These are phyloP conservation scores for Xylocampa areola DNA, from an alignment of 2,888 invertebrate genomes.

Conservation along the genomic window DNA sequence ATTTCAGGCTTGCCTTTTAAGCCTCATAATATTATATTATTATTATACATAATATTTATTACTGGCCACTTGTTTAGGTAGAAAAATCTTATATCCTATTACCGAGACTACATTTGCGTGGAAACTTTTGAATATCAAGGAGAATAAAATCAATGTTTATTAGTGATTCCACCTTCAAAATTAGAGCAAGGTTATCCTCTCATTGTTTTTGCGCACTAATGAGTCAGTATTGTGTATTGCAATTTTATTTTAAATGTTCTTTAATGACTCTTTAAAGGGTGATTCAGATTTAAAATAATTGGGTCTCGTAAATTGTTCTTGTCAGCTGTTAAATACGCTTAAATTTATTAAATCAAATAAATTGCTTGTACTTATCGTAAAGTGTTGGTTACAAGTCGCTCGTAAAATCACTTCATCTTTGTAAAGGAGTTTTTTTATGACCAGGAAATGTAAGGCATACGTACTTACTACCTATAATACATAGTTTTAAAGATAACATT, in stretches of 20 bases:
- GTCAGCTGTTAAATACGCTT: conserved; percentile 11
- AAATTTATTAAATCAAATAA: neutral
- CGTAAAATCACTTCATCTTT: too few species aligned
- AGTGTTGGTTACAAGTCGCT: neutral
- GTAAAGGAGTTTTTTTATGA: too few species aligned
- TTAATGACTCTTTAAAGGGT: conserved; percentile 17
- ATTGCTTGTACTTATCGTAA: neutral
- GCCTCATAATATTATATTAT: conserved; percentile 6
- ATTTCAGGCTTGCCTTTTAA: conserved; percentile 1
- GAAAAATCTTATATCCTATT: neutral
- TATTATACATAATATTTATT: neutral
- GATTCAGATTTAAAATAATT: conserved; percentile 27
- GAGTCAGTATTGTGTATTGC: conserved; percentile 35
- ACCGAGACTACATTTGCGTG: neutral
- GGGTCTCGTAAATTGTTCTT: conserved; percentile 26
- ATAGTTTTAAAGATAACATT: too few species aligned
- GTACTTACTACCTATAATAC: too few species aligned
- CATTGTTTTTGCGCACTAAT: conserved; percentile 24
- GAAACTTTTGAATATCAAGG: conserved; percentile 17
- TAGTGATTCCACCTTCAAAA: conserved; percentile 39
- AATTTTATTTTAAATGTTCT: conserved; percentile 21
- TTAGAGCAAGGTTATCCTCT: conserved; percentile 48
- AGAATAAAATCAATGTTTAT: conserved; percentile 28
- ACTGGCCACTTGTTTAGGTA: neutral
- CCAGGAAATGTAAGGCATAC: too few species aligned